A percentile compares a stretch with the other conserved stretches of the same genome.
Conservation (phyloP, 2,888 invertebrate species). For the Creontiades dilutus region DNA sequence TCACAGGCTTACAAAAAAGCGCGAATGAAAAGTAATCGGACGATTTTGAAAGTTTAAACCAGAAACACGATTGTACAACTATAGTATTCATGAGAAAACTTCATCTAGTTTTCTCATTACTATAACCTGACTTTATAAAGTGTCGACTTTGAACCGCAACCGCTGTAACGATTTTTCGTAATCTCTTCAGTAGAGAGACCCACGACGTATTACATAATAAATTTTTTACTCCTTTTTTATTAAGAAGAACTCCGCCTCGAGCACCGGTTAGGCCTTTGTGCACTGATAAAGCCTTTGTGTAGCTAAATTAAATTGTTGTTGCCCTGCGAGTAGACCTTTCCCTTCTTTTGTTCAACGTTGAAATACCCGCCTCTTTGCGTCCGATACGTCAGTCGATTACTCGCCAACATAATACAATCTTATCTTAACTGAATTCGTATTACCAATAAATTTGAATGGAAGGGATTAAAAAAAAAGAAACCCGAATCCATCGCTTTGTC, state of each 20-base stretch:
- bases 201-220: conserved; percentile 32
- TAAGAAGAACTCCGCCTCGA: conserved; percentile 38
- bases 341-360: conserved; percentile 25
- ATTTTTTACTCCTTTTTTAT: conserved; percentile 39
- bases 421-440: neutral
- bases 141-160: conserved; percentile 5
- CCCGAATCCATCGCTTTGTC: too few species aligned
- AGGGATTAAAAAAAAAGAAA: neutral
- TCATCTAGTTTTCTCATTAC: too few species aligned
- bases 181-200: neutral
- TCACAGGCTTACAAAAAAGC: too few species aligned
- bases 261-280: conserved; percentile 11
- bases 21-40: too few species aligned
- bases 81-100: too few species aligned
- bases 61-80: too few species aligned
- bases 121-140: conserved; percentile 15
- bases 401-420: conserved; percentile 3
- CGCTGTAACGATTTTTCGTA: neutral
- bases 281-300: conserved; percentile 49
- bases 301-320: conserved; percentile 53
- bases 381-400: conserved; percentile 37
- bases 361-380: neutral
- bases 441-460: neutral
- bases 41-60: too few species aligned
- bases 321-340: conserved; percentile 24